Percentiles rank a stretch among this genome's conserved stretches.
These are phyloP conservation scores for Tetrapedia diversipes DNA, from an alignment of 2,888 invertebrate species.

Conservation along the genomic window DNA sequence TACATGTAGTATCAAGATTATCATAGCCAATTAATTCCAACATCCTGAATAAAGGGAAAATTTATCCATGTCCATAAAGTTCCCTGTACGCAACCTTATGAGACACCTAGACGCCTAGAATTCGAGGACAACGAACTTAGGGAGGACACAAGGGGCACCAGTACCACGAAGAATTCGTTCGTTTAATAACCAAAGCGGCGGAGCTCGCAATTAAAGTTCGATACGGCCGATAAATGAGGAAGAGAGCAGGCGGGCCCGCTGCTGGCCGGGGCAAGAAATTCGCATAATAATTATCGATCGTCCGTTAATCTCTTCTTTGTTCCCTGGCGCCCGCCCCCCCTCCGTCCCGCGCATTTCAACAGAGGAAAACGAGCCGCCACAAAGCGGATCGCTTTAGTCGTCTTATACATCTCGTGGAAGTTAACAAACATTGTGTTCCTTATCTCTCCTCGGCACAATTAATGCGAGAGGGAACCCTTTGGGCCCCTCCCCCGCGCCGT, in stretches of 20 bases:
- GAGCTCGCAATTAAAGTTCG: conserved; percentile 50
- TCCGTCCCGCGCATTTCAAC: conserved; percentile 44
- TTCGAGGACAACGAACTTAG: background rate
- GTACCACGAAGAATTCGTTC: conserved; percentile 16
- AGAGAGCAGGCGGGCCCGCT: conserved; percentile 8
- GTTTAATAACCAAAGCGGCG: conserved; percentile 38
- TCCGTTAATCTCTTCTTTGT: conserved; percentile 75
- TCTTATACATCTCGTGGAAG: conserved; percentile 75
- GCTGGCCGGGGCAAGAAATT: conserved; percentile 65
- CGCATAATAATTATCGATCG: conserved; percentile 75
- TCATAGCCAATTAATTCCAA: too few relatives aligned
- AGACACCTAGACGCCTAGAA: too few relatives aligned
- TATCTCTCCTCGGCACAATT: conserved; percentile 78
- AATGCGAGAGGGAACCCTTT: conserved; percentile 78
- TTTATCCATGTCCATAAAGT: too few relatives aligned
- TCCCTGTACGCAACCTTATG: too few relatives aligned
- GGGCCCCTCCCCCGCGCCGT: conserved; percentile 44
- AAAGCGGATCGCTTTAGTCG: conserved; percentile 74
- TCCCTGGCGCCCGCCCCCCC: conserved; percentile 40
- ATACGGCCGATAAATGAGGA: conserved; percentile 48
- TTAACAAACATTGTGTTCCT: conserved; percentile 80
- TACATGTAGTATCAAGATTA: too few relatives aligned
- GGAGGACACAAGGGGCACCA: too few relatives aligned
- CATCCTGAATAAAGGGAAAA: too few relatives aligned
- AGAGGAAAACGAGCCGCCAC: conserved; percentile 69